Percentiles rank a stretch among this genome's conserved stretches.
These are phyloP conservation scores for Polypterus bichir DNA, from an alignment of 2,113 vertebrate genomes.

Conservation along the genomic window DNA sequence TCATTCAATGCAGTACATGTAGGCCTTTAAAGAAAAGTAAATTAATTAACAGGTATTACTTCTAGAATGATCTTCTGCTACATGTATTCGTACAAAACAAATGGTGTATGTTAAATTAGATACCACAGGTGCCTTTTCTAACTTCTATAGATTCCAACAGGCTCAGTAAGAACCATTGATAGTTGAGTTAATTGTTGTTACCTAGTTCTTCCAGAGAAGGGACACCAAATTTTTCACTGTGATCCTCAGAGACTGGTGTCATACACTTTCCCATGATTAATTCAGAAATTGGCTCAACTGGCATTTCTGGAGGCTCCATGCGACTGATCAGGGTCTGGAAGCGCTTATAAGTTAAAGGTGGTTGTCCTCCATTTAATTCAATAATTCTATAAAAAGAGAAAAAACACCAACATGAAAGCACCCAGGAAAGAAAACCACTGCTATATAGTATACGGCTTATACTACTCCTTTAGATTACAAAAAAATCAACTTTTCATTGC, in stretches of 20 bases:
- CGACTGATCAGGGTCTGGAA: constrained; percentile 58
- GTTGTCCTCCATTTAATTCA: constrained; percentile 51
- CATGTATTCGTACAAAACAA: too few species aligned
- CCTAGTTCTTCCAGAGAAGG: constrained; percentile 57
- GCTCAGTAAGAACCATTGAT: background rate
- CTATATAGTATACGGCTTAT: too few species aligned
- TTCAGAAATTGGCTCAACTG: constrained; percentile 41
- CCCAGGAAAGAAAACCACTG: background rate
- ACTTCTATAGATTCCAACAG: background rate
- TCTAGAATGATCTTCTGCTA: too few species aligned
- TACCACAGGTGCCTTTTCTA: too few species aligned
- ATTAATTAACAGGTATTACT: too few species aligned
- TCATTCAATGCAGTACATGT: too few species aligned
- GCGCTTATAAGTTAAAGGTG: constrained; percentile 57
- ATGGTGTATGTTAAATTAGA: too few species aligned
- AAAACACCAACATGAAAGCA: background rate
- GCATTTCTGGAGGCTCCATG: constrained; percentile 51
- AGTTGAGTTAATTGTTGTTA: constrained; percentile 18
- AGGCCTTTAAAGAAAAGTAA: too few species aligned
- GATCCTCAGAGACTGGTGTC: constrained; percentile 49
- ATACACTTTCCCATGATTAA: constrained; percentile 42
- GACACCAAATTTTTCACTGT: constrained; percentile 53
- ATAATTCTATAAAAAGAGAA: constrained; percentile 37
- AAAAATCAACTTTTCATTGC: too few species aligned
- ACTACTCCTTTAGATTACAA: too few species aligned